Percentiles rank a stretch among this genome's conserved stretches.
phyloP scores from a whole-genome alignment of 2,113 vertebrate species.

The Nanorana parkeri region DNA sequence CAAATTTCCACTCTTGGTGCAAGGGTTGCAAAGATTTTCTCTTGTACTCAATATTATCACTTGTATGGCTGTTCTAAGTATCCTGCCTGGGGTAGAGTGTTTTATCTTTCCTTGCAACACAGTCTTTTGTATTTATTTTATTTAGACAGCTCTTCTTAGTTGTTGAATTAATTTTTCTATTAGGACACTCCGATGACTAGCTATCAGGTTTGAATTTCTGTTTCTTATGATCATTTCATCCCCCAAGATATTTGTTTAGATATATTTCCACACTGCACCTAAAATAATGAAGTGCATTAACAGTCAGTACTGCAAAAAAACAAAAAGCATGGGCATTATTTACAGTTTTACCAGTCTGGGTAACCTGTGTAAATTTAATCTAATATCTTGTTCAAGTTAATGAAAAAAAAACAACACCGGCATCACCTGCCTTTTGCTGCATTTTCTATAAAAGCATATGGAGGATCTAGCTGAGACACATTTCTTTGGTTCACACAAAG shows the following conservation, averaged over 20 bases:
- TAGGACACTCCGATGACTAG: constrained; percentile 54
- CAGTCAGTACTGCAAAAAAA: neutral
- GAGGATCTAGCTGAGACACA: too few species aligned
- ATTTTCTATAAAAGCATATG: too few species aligned
- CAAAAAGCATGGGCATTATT: neutral
- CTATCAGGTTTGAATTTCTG: neutral
- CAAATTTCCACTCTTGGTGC: constrained; percentile 64
- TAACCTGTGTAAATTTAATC: too few species aligned
- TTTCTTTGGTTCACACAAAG: too few species aligned
- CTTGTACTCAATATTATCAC: constrained; percentile 64
- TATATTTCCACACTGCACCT: neutral
- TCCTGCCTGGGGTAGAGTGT: constrained; percentile 69
- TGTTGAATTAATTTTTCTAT: constrained; percentile 61
- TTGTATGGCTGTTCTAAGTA: constrained; percentile 61
- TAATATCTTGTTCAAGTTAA: too few species aligned
- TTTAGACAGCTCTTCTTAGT: constrained; percentile 64
- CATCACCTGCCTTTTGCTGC: too few species aligned
- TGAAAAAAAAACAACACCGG: too few species aligned
- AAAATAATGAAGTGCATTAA: neutral
- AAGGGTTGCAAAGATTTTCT: constrained; percentile 64
- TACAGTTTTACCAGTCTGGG: too few species aligned
- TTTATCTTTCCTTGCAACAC: constrained; percentile 65
- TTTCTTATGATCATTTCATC: neutral
- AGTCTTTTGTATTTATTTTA: constrained; percentile 64
- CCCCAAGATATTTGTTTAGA: neutral